Conservation (phyloP, 2,797 vertebrate species). For the Rhincodon typus region DNA sequence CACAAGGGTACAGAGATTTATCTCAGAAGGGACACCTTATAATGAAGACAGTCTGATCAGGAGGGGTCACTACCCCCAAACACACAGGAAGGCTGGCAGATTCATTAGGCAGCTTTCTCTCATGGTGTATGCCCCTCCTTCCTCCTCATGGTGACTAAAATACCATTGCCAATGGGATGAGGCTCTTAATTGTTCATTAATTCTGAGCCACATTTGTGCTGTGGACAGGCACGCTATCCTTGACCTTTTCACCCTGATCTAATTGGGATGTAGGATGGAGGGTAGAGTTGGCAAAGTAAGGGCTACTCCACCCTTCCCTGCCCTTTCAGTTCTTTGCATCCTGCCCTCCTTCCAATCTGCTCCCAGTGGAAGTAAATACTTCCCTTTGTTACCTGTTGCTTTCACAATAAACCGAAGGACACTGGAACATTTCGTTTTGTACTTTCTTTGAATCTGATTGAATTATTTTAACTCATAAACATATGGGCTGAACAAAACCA, state of each 20-base stretch:
- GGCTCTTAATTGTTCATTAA: not conserved
- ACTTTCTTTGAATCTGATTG: not conserved
- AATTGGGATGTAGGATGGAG: not conserved
- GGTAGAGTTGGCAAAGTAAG: not conserved
- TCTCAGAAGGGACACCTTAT: not conserved
- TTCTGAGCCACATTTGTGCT: not conserved
- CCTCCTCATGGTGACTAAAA: too few species aligned
- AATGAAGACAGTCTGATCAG: not conserved
- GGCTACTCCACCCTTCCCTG: not conserved
- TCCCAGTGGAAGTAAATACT: not conserved
- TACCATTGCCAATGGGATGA: not conserved
- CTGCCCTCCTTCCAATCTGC: not conserved
- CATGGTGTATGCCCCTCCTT: too few species aligned
- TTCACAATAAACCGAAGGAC: not conserved
- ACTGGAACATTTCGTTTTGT: not conserved
- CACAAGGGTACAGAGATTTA: not conserved
- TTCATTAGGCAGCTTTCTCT: not conserved
- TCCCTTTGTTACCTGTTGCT: not conserved
- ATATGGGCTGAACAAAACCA: too few species aligned
- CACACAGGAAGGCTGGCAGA: not conserved
- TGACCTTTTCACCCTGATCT: not conserved
- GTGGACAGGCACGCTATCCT: not conserved
- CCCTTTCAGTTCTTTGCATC: not conserved
- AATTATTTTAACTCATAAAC: not conserved
- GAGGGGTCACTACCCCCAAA: not conserved